A percentile compares a stretch with the other conserved stretches of the same genome.
Evolutionary conservation across 35 echinoderm and acorn worm genomes (phyloP).

Genomic region (Chiridota heheva): DNA sequence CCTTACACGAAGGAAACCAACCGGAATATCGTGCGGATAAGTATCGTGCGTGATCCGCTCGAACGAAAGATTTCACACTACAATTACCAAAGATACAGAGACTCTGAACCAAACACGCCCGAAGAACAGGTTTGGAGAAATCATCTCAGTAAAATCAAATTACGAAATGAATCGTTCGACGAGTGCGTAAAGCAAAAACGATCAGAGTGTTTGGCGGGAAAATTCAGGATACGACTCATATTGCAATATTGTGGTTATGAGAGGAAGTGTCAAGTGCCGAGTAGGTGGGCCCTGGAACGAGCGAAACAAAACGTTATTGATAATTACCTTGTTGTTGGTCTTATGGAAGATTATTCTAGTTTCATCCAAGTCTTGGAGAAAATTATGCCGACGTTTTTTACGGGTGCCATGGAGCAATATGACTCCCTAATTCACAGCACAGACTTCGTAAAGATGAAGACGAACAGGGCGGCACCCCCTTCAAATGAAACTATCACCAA

Average conservation of each 20-base stretch:
- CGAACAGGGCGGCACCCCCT: neutral
- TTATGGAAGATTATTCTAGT: conserved; percentile 44
- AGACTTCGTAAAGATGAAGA: conserved; percentile 21
- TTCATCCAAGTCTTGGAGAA: conserved; percentile 29
- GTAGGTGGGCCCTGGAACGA: conserved; percentile 3
- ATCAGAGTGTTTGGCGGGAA: conserved; percentile 20
- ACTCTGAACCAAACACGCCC: conserved; percentile 21
- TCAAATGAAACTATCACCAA: neutral
- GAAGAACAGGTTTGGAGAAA: conserved; percentile 38
- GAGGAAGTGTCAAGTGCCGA: neutral
- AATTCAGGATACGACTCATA: conserved; percentile 11
- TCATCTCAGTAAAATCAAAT: conserved; percentile 10
- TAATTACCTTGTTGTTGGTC: conserved; percentile 7
- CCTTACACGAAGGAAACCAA: neutral
- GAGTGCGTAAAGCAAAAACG: conserved; percentile 6
- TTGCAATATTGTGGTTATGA: conserved; percentile 41
- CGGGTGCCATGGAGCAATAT: conserved; percentile 16
- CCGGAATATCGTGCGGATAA: conserved; percentile 15
- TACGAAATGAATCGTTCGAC: conserved; percentile 26
- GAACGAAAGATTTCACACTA: conserved; percentile 44
- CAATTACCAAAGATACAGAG: conserved; percentile 9
- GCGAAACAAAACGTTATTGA: conserved; percentile 25
- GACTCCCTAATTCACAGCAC: conserved; percentile 15
- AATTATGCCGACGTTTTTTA: conserved; percentile 10
- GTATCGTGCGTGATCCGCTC: conserved; percentile 31